A percentile compares a stretch with the other conserved stretches of the same genome.
phyloP scores from a whole-genome alignment of 2,888 invertebrate species.

The Drosophila mulleri region DNA sequence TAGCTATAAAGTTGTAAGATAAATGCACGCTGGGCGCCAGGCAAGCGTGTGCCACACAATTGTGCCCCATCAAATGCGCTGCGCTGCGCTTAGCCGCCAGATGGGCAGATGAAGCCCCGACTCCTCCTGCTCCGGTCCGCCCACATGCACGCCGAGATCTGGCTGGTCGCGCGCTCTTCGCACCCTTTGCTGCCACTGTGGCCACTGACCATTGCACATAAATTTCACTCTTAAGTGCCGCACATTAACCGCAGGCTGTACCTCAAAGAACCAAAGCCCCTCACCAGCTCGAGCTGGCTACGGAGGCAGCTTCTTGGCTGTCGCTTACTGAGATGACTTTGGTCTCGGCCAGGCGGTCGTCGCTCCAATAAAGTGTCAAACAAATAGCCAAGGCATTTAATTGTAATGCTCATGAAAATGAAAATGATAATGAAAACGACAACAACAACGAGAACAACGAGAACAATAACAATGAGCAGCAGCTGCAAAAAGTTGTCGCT shows the following conservation, averaged over 20 bases:
- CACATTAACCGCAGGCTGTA: constrained; percentile 61
- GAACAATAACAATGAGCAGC: constrained; percentile 13
- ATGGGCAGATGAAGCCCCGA: constrained; percentile 12
- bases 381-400: constrained; percentile 73
- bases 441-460: constrained; percentile 12
- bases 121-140: not conserved
- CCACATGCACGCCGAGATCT: not conserved
- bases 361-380: constrained; percentile 75
- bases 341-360: not conserved
- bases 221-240: constrained; percentile 63
- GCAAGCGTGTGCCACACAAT: constrained; percentile 35
- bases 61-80: constrained; percentile 45
- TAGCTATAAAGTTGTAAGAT: constrained; percentile 53
- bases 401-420: constrained; percentile 68
- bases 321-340: constrained; percentile 47
- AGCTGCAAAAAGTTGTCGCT: constrained; percentile 22
- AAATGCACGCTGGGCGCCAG: constrained; percentile 40
- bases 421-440: constrained; percentile 46
- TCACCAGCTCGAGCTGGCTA: not conserved
- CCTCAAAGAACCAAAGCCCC: constrained; percentile 2
- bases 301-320: constrained; percentile 50
- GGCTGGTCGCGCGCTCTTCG: not conserved
- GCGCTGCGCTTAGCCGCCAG: constrained; percentile 39
- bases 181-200: constrained; percentile 26
- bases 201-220: constrained; percentile 56